Evolutionary conservation across 2,113 vertebrate species (phyloP).

Genomic region (Chloebia gouldiae): DNA sequence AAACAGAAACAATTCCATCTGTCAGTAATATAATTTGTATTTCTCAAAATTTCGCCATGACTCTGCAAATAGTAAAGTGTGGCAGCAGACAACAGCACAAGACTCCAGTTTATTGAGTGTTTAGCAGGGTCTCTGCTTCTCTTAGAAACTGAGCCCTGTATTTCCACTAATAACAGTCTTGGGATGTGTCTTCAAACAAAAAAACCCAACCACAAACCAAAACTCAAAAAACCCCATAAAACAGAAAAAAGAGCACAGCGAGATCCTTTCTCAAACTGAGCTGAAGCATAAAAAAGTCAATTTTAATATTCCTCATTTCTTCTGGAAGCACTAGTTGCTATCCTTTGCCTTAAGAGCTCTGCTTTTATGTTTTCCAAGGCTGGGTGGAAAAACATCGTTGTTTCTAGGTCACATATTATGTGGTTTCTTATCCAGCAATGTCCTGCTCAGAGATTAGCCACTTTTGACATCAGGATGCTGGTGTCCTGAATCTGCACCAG

Average conservation of each 20-base stretch:
- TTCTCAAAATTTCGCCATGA: neutral
- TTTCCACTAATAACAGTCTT: neutral
- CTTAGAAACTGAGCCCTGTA: neutral
- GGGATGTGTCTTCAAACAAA: neutral
- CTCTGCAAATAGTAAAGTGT: neutral
- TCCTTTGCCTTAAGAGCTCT: neutral
- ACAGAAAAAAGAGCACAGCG: neutral
- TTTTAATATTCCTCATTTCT: slow-evolving; percentile 2
- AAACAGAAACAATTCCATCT: neutral
- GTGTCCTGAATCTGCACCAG: neutral
- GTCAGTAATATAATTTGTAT: neutral
- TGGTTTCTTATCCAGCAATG: neutral
- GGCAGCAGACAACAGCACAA: neutral
- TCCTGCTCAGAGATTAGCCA: neutral
- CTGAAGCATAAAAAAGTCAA: neutral
- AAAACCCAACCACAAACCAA: neutral
- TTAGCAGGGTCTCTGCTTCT: neutral
- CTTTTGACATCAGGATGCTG: neutral
- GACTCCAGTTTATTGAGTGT: neutral
- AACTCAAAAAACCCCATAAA: neutral
- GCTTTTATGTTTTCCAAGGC: slow-evolving; percentile 1
- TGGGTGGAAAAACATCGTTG: neutral
- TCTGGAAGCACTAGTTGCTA: neutral
- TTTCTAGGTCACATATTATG: slow-evolving; percentile 18
- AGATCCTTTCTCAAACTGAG: neutral